Evolutionary conservation across 1,140 invertebrate genomes (phyloP), one percentile per base, ranked within the genome.

Genomic region (Forficula auricularia): DNA sequence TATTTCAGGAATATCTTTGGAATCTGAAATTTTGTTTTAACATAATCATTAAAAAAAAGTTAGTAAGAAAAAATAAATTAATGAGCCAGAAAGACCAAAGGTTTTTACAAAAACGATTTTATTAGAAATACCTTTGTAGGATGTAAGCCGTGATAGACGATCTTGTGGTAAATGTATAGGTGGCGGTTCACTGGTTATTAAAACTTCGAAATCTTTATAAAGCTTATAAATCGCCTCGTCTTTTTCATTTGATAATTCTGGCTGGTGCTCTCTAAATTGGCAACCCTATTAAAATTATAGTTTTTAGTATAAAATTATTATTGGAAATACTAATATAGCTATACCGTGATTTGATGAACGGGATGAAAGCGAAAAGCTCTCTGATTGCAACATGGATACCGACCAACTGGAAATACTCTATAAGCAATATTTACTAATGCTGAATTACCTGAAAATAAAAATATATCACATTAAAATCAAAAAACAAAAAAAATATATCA

Each of bases 341-440:
- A n/a, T n/a, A 36, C 34, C 13, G 34, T 6, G 13, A 14, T 36
- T 19, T 36, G 34, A 40, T 65, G 58, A 49, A 76, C 43, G 40
- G 71, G 72, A 57, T 86, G 79, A 62, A 80, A 88, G 49, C 77
- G 68, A 51, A 84, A 81, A 14, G 82, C 77, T 52, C 77, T 69
- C 60, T 82, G 77, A 38, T 82, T 81, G 58, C 87, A 92, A 57
- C 87, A 90, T 0, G 83, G 80, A 62, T 80, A 86, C 27, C 76
- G 67, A 22, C 68, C 67, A 49, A 58, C 44, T 39, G 48, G 48
- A 31, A 40, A 56, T 32, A 42, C 38, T 10, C 22, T 27, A 6
- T 27, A 10, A 4, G 14, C 10, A 27, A 27, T 4, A 27, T 27
- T 27, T 10, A 4, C 22, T 6, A 27, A 6, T 4, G 10, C 22